These are phyloP conservation scores for Hyaena hyaena DNA, from an alignment of 2,113 vertebrate genomes.

Conservation along the genomic window DNA sequence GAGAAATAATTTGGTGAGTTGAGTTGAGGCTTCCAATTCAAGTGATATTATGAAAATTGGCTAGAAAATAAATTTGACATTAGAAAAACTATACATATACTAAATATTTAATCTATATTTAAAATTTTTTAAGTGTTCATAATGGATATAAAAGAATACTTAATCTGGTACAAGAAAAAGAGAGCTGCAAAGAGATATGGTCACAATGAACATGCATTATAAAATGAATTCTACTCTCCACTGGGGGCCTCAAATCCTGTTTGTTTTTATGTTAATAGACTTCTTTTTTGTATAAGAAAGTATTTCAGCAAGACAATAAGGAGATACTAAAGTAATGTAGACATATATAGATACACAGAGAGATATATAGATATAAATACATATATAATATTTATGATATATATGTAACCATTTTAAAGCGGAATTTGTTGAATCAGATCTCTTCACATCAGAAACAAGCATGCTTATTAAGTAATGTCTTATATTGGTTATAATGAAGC, in stretches of 20 bases:
- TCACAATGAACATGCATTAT: neutral
- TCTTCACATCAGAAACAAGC: neutral
- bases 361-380: too few species aligned
- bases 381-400: neutral
- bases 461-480: neutral
- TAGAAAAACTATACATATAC: neutral
- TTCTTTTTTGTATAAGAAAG: neutral
- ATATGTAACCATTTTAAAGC: neutral
- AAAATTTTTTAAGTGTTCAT: neutral
- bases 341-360: too few species aligned
- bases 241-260: neutral
- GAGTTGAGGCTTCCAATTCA: neutral
- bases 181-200: neutral
- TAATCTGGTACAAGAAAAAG: neutral
- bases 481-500: neutral
- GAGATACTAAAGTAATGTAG: neutral
- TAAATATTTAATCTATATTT: neutral
- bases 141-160: neutral
- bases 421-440: neutral
- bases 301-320: neutral
- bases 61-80: neutral
- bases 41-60: neutral
- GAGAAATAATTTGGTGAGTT: neutral
- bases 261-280: neutral
- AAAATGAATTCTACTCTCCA: neutral